These are phyloP conservation scores for Anoplophora glabripennis DNA, from an alignment of 1,140 invertebrate genomes.

Conservation along the genomic window DNA sequence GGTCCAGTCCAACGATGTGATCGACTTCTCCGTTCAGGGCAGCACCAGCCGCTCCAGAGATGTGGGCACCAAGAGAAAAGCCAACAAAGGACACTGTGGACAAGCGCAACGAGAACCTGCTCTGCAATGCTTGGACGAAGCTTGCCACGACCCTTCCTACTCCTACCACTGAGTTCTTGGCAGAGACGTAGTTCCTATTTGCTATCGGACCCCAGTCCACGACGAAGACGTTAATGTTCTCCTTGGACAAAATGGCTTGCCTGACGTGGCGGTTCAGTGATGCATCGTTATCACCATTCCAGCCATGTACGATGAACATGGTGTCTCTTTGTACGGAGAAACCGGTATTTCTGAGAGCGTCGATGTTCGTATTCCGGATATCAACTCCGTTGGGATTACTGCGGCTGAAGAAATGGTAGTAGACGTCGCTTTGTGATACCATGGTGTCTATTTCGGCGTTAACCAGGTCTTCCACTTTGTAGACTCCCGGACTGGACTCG, in stretches of 20 bases:
- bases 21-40: neutral
- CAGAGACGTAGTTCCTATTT: conserved; percentile 49
- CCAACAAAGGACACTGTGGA: conserved; percentile 60
- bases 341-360: conserved; percentile 6
- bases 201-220: conserved; percentile 56
- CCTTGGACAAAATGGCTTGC: conserved; percentile 43
- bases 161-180: conserved; percentile 34
- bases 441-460: conserved; percentile 3
- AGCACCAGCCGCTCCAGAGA: conserved; percentile 52
- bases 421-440: conserved; percentile 26
- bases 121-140: conserved; percentile 54
- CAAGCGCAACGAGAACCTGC: conserved; percentile 47
- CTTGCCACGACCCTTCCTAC: conserved; percentile 54
- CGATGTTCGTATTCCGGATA: conserved; percentile 20
- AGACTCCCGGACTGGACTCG: conserved; percentile 27
- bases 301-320: conserved; percentile 44
- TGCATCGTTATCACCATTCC: conserved; percentile 39
- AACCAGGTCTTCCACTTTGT: conserved; percentile 21
- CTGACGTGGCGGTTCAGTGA: conserved; percentile 42
- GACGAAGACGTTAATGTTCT: conserved; percentile 57
- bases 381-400: conserved; percentile 14
- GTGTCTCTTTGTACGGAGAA: conserved; percentile 31
- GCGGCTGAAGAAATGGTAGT: conserved; percentile 32
- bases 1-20: conserved; percentile 49
- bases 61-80: conserved; percentile 67